Evolutionary conservation across 1,140 invertebrate genomes (phyloP), one percentile per base, ranked within the genome.

Genomic region (Bombus superbus): DNA sequence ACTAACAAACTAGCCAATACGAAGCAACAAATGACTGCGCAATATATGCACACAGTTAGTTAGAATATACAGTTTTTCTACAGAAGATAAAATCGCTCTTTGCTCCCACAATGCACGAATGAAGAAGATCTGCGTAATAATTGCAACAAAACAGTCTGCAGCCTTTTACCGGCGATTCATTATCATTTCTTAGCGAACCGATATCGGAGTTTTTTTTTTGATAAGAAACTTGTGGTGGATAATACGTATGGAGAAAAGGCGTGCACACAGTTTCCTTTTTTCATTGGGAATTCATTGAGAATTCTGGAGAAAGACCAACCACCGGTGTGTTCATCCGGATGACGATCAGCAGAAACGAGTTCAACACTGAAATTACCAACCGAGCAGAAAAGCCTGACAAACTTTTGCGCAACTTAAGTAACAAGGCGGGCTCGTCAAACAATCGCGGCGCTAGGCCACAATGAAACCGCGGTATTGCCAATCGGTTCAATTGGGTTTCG

Each of bases 391-490:
- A 83, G 47, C 85, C 88, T 89, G 90, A 93, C 92, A 93, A 94
- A 94, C 92, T 94, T 94, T 92, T 88, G 73, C 76, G 88, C 86
- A 93, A 93, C 86, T 94, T 92, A 81, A 85, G 81, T 94, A 94
- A 93, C 91, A 91, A 93, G 91, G 89, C 91, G 89, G 91, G 93
- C 91, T 92, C 89, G 92, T 93, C 88, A 92, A 94, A 94, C 93
- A 94, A 94, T 93, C 90, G 92, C 90, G 91, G 88, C 89, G 92
- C 91, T 80, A 89, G 80, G 76, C 92, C 92, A 90, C 92, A 93
- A 94, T 93, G 92, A 92, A 93, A 94, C 93, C 93, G 82, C 94
- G 86, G 91, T 90, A 93, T 93, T 93, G 91, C 92, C 91, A 94
- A 94, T 93, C 90, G 92, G 90, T 92, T 89, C 90, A 92, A 92